Evolutionary conservation across 2,888 invertebrate species (phyloP).

Genomic region (Sinotaia quadrata): DNA sequence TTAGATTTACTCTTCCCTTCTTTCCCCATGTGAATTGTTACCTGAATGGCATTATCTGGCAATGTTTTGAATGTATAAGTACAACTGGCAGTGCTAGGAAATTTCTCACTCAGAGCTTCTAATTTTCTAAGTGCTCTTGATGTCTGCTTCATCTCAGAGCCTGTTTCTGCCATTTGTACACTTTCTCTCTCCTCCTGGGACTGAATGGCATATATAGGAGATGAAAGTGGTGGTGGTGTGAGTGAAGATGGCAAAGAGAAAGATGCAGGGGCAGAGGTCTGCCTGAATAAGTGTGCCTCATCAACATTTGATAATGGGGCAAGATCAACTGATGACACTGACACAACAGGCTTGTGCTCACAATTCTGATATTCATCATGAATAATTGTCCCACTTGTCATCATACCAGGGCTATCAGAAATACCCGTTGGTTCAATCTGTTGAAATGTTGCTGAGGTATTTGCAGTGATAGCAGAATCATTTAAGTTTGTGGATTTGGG

Average conservation of each 20-base stretch:
- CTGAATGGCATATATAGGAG: not conserved
- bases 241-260: not conserved
- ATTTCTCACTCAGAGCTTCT: constrained; percentile 43
- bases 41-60: constrained; percentile 53
- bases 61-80: constrained; percentile 48
- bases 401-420: too few relatives aligned
- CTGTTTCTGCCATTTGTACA: not conserved
- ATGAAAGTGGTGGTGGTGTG: not conserved
- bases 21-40: constrained; percentile 51
- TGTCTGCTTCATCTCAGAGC: constrained; percentile 16
- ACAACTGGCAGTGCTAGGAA: constrained; percentile 45
- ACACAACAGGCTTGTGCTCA: too few relatives aligned
- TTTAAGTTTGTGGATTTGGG: constrained; percentile 48
- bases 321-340: too few relatives aligned
- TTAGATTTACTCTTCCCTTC: too few relatives aligned
- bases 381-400: too few relatives aligned
- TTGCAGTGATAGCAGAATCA: too few relatives aligned
- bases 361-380: too few relatives aligned
- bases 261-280: constrained; percentile 20
- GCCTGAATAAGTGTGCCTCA: constrained; percentile 14
- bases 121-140: constrained; percentile 27
- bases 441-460: too few relatives aligned
- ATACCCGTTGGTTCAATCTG: too few relatives aligned
- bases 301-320: not conserved
- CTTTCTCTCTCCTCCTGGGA: constrained; percentile 8